Evolutionary conservation across 2,888 invertebrate genomes (phyloP).

Genomic region (Amphipyra berbera): DNA sequence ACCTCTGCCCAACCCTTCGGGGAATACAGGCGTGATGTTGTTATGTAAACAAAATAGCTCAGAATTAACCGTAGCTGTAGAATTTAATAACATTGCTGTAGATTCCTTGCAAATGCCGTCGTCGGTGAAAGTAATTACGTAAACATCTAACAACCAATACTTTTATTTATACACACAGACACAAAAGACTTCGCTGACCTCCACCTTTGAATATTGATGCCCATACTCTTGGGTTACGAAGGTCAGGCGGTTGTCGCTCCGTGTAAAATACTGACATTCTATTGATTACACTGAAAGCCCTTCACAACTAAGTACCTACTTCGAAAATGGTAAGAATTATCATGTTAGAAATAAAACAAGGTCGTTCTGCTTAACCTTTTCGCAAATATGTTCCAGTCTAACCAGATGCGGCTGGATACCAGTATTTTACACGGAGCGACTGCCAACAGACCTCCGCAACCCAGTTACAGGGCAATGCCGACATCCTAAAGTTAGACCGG

Average conservation of each 20-base stretch:
- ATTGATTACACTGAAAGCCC: neutral
- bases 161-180: neutral
- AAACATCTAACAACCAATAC: neutral
- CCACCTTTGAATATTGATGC: neutral
- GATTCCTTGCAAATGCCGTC: neutral
- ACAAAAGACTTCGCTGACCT: neutral
- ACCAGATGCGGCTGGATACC: no score
- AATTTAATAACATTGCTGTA: neutral
- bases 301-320: neutral
- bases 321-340: neutral
- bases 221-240: neutral
- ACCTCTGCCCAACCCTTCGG: no score
- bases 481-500: no score
- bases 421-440: no score
- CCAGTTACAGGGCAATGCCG: no score
- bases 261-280: neutral
- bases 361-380: no score
- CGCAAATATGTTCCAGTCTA: no score
- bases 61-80: no score
- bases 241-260: neutral
- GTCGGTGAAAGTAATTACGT: constrained; percentile 14
- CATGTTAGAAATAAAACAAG: no score
- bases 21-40: no score
- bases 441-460: no score
- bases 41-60: no score